These are phyloP conservation scores for Peromyscus attwateri DNA, from an alignment of 2,797 vertebrate genomes.

Conservation along the genomic window DNA sequence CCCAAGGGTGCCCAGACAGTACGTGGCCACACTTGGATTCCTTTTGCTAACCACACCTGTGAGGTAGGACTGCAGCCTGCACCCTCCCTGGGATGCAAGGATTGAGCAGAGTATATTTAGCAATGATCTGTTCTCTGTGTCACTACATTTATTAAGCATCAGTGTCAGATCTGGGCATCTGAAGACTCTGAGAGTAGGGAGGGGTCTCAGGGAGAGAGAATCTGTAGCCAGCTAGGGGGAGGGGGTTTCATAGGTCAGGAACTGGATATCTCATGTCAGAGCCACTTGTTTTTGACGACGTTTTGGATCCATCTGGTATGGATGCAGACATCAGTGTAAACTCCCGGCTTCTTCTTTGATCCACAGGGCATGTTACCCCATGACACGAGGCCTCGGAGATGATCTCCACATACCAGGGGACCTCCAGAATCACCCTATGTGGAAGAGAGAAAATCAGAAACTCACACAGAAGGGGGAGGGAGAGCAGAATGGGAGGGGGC, in stretches of 20 bases:
- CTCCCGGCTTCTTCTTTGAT: slow-evolving; percentile 74
- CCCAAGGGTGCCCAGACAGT: neutral
- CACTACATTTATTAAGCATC: slow-evolving; percentile 5
- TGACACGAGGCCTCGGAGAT: slow-evolving; percentile 83
- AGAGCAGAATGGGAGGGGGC: too few species aligned
- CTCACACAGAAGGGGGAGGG: neutral
- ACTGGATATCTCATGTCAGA: neutral
- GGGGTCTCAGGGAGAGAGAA: neutral
- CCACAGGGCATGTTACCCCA: slow-evolving; percentile 85
- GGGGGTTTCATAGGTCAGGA: neutral
- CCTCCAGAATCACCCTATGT: slow-evolving; percentile 85
- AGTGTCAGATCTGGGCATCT: neutral
- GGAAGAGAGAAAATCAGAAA: neutral
- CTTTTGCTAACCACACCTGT: neutral
- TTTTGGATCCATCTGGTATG: slow-evolving; percentile 81
- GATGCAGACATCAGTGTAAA: slow-evolving; percentile 83
- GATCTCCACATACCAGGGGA: slow-evolving; percentile 80
- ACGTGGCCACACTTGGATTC: neutral
- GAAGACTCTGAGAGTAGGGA: neutral
- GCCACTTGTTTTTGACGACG: slow-evolving; percentile 56
- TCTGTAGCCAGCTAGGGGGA: slow-evolving; percentile 4
- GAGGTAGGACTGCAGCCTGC: neutral
- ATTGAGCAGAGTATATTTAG: neutral
- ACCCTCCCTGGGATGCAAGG: neutral
- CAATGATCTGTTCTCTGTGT: neutral